Evolutionary conservation across 2,113 vertebrate genomes (phyloP).

Genomic region (Phaethon lepturus): DNA sequence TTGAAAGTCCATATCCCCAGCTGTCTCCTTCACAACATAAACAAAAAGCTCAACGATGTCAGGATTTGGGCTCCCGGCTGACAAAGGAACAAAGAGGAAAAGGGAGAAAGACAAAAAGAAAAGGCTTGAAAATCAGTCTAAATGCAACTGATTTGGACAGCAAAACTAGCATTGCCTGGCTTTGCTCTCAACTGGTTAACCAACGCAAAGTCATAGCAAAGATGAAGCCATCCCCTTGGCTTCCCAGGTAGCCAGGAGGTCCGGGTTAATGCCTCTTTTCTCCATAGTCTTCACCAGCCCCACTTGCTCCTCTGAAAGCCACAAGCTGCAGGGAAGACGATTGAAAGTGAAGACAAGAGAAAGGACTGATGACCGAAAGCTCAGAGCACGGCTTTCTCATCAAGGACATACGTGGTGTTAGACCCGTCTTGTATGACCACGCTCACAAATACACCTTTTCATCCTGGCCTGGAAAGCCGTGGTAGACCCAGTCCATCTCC

Average conservation of each 20-base stretch:
- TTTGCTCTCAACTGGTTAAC: no score
- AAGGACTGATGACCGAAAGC: neutral
- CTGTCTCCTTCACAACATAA: neutral
- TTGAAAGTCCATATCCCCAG: neutral
- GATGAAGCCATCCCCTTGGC: neutral
- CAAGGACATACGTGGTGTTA: neutral
- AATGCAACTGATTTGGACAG: neutral
- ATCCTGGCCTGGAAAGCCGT: neutral
- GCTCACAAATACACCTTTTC: neutral
- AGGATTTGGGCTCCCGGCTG: fast-evolving
- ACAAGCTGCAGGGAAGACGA: neutral
- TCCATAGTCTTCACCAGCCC: neutral
- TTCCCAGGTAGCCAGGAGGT: neutral
- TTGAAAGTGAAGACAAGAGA: neutral
- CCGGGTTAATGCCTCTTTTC: neutral
- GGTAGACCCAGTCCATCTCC: neutral
- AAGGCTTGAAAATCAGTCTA: neutral
- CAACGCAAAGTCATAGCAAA: fast-evolving
- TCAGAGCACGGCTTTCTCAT: fast-evolving
- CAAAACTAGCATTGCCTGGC: no score
- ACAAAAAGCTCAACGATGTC: fast-evolving
- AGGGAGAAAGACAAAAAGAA: neutral
- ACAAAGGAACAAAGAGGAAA: neutral
- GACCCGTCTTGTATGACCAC: neutral
- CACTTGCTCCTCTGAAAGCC: neutral